Evolutionary conservation across 2,113 vertebrate species (phyloP).

Genomic region (Clarias gariepinus): DNA sequence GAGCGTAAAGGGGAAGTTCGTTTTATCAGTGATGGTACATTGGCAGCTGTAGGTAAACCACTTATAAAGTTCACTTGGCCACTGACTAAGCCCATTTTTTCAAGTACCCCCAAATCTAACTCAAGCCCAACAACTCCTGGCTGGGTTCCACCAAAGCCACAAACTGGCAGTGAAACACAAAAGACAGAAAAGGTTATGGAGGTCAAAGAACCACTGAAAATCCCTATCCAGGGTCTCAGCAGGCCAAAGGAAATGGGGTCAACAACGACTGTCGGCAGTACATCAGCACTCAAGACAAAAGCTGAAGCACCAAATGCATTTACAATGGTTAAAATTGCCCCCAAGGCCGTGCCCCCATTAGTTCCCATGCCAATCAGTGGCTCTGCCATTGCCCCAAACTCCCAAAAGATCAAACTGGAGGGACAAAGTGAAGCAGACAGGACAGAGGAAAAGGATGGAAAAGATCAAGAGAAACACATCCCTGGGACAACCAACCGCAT

Average conservation of each 20-base stretch:
- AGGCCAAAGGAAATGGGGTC: constrained; percentile 67
- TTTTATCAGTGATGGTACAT: constrained; percentile 76
- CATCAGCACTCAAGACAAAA: constrained; percentile 71
- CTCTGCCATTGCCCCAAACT: constrained; percentile 59
- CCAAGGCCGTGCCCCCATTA: constrained; percentile 60
- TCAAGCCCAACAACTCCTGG: constrained; percentile 61
- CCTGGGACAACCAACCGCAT: constrained; percentile 67
- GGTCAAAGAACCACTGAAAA: constrained; percentile 62
- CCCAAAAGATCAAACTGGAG: constrained; percentile 61
- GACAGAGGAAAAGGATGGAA: constrained; percentile 67
- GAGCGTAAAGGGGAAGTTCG: constrained; percentile 89
- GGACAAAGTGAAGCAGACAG: constrained; percentile 66
- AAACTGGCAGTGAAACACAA: constrained; percentile 63
- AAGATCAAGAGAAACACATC: constrained; percentile 50
- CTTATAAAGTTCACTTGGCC: constrained; percentile 78
- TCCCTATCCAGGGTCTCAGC: constrained; percentile 59
- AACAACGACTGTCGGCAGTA: constrained; percentile 56
- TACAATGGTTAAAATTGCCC: constrained; percentile 70
- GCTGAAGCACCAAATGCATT: constrained; percentile 67
- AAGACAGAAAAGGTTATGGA: constrained; percentile 68
- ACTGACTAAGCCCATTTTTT: constrained; percentile 72
- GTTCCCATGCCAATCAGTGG: constrained; percentile 63
- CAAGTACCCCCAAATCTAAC: constrained; percentile 60
- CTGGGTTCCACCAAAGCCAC: constrained; percentile 63
- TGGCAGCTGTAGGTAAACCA: constrained; percentile 76